phyloP scores from a whole-genome alignment of 2,797 vertebrate genomes.

The Miichthys miiuy region DNA sequence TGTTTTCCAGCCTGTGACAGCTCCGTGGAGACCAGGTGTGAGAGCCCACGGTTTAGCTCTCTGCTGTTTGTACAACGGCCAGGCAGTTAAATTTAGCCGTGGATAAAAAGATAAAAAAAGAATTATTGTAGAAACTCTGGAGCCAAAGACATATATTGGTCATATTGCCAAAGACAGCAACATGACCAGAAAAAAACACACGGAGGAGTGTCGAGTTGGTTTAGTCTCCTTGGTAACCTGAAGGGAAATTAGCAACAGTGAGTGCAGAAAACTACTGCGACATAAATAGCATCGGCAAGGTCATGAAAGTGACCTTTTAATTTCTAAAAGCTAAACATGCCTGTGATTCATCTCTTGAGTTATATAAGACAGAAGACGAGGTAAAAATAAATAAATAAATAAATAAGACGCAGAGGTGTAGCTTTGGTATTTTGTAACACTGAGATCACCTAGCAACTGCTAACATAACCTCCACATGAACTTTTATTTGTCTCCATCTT shows the following conservation, averaged over 20 bases:
- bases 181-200: constrained; percentile 50
- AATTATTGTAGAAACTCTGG: constrained; percentile 55
- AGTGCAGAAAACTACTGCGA: constrained; percentile 57
- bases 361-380: constrained; percentile 25
- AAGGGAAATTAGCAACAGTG: constrained; percentile 70
- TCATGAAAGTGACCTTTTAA: constrained; percentile 55
- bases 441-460: constrained; percentile 38
- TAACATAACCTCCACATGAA: constrained; percentile 54
- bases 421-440: neutral
- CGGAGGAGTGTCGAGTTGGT: constrained; percentile 19
- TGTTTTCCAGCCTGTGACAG: constrained; percentile 11
- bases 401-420: neutral
- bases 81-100: constrained; percentile 56
- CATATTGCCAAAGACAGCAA: no score
- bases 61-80: constrained; percentile 46
- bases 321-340: constrained; percentile 36
- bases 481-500: constrained; percentile 51
- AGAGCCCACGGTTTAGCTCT: constrained; percentile 44
- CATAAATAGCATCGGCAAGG: constrained; percentile 56
- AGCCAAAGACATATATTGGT: no score
- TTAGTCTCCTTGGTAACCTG: constrained; percentile 82
- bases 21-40: constrained; percentile 43
- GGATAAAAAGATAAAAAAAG: constrained; percentile 65
- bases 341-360: constrained; percentile 52
- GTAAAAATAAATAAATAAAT: neutral